phyloP scores from a whole-genome alignment of 2,113 vertebrate species.

The Diadophis punctatus region DNA sequence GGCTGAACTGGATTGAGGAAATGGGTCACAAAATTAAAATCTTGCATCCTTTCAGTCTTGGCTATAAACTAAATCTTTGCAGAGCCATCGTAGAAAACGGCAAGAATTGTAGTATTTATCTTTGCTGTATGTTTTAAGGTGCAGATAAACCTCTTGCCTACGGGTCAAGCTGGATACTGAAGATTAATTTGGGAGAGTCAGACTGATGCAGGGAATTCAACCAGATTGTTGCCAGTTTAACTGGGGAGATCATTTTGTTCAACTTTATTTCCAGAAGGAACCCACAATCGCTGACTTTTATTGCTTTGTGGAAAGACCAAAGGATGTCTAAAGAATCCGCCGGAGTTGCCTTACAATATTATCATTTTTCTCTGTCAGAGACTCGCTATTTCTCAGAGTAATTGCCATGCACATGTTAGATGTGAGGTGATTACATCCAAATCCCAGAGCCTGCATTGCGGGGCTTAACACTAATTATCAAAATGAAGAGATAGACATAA shows the following conservation, averaged over 20 bases:
- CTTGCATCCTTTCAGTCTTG: neutral
- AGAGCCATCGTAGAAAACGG: neutral
- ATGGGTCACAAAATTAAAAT: neutral
- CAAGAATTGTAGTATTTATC: neutral
- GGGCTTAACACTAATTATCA: neutral
- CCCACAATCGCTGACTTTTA: neutral
- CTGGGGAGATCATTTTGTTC: neutral
- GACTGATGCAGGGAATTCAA: neutral
- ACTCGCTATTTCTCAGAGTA: neutral
- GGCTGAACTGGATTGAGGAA: neutral
- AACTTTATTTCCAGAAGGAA: neutral
- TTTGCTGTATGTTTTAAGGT: neutral
- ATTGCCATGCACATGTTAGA: neutral
- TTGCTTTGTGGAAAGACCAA: neutral
- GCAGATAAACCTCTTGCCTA: neutral
- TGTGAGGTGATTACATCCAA: neutral
- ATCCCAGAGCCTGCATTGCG: neutral
- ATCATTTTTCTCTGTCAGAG: neutral
- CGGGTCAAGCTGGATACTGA: neutral
- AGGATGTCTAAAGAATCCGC: neutral
- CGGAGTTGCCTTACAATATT: neutral
- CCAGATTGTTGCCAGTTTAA: neutral
- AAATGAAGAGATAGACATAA: slow-evolving; percentile 1
- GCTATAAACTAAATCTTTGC: neutral
- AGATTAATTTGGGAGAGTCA: neutral